Conservation (phyloP, 2,888 invertebrate genomes). For the Amiota mariae region DNA sequence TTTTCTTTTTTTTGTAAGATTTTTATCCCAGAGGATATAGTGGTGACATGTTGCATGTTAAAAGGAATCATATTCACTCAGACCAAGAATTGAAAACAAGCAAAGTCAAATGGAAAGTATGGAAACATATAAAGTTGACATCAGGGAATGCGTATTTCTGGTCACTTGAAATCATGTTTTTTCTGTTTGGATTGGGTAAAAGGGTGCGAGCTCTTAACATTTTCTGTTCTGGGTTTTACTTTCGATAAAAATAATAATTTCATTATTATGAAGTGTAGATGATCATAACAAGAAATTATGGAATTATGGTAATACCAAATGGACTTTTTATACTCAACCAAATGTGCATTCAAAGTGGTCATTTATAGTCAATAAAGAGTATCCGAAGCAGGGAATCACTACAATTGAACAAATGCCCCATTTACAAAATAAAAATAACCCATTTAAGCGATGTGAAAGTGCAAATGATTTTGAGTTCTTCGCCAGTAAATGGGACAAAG, state of each 20-base stretch:
- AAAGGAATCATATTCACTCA: slow-evolving; percentile 44
- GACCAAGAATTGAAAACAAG: slow-evolving; percentile 35
- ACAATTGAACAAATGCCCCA: background rate
- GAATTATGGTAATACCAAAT: slow-evolving; percentile 56
- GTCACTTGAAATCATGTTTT: background rate
- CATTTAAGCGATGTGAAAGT: background rate
- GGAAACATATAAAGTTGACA: background rate
- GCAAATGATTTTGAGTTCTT: background rate
- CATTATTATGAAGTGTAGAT: slow-evolving; percentile 64
- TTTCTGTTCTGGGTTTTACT: background rate
- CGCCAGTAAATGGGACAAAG: background rate
- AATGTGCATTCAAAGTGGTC: background rate
- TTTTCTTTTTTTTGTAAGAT: no score
- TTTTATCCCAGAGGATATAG: slow-evolving; percentile 31
- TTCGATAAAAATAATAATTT: slow-evolving; percentile 59
- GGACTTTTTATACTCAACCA: slow-evolving; percentile 46
- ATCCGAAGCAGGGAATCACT: background rate
- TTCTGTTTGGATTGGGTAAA: background rate
- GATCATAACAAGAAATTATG: slow-evolving; percentile 37
- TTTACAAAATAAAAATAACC: background rate
- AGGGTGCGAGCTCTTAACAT: background rate
- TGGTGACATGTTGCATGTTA: slow-evolving; percentile 13
- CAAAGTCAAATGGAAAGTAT: slow-evolving; percentile 21
- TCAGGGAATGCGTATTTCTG: background rate
- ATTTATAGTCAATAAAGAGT: background rate